A percentile compares a stretch with the other conserved stretches of the same genome.
phyloP scores from a whole-genome alignment of 2,113 vertebrate species.

The Mastomys coucha region DNA sequence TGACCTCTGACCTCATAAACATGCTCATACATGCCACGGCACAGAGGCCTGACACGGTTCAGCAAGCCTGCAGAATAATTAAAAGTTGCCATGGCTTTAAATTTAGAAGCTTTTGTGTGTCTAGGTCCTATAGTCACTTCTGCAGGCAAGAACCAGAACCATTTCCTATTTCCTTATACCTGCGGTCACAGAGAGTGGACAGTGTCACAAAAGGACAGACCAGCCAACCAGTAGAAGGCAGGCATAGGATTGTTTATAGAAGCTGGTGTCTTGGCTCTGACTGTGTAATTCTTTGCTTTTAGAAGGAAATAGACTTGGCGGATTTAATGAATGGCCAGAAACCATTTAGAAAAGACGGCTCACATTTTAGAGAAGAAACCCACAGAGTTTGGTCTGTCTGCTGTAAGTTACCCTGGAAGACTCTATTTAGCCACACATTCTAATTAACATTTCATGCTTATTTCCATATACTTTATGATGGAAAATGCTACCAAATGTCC shows the following conservation, averaged over 20 bases:
- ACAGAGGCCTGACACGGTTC: conserved; percentile 12
- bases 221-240: not conserved
- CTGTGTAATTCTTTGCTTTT: not conserved
- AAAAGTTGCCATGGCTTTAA: conserved; percentile 1
- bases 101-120: conserved; percentile 35
- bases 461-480: conserved; percentile 32
- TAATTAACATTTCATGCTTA: conserved; percentile 35
- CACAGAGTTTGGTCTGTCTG: not conserved
- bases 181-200: conserved; percentile 56
- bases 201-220: not conserved
- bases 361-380: not conserved
- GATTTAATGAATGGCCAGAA: not conserved
- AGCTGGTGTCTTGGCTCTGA: not conserved
- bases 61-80: conserved; percentile 13
- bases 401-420: not conserved
- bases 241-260: not conserved
- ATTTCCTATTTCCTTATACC: conserved; percentile 70
- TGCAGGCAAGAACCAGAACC: conserved; percentile 10
- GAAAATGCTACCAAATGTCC: conserved; percentile 1
- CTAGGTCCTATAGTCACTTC: not conserved
- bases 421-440: conserved; percentile 35
- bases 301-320: not conserved
- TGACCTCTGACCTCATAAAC: not conserved
- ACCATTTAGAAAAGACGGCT: not conserved
- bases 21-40: not conserved